phyloP scores from a whole-genome alignment of 92 coral and sea anemone species.

The Micromussa lordhowensis region DNA sequence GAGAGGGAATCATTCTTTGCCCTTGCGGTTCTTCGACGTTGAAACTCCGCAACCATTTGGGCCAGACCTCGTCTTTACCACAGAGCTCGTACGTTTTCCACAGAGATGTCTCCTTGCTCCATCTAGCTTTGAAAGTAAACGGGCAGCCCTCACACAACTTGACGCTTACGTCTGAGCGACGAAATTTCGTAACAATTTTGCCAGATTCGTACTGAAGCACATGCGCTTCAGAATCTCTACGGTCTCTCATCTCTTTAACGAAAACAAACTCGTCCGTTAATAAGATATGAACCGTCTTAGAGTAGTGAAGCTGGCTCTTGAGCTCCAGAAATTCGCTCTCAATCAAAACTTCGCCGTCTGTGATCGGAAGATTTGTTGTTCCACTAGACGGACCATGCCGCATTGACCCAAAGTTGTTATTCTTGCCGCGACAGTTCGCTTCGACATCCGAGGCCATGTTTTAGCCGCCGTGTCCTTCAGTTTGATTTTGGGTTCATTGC shows the following conservation, averaged over 20 bases:
- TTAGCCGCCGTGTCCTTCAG: not conserved
- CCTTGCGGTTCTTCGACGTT: constrained; percentile 37
- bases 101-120: constrained; percentile 58
- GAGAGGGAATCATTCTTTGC: constrained; percentile 41
- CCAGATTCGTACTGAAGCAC: constrained; percentile 87
- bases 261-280: constrained; percentile 86
- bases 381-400: constrained; percentile 16
- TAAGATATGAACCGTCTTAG: constrained; percentile 83
- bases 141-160: constrained; percentile 77
- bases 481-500: constrained; percentile 10
- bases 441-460: constrained; percentile 50
- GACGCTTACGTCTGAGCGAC: constrained; percentile 76
- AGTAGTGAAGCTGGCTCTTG: constrained; percentile 74
- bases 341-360: constrained; percentile 75
- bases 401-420: constrained; percentile 15
- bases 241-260: constrained; percentile 78
- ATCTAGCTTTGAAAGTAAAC: constrained; percentile 88
- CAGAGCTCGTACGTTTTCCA: constrained; percentile 88
- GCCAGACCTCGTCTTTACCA: constrained; percentile 80
- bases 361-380: constrained; percentile 27
- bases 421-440: constrained; percentile 17
- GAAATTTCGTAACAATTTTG: constrained; percentile 70
- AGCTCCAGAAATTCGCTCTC: constrained; percentile 92
- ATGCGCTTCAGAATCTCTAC: constrained; percentile 68
- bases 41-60: constrained; percentile 74